Conservation (phyloP, 2,113 vertebrate genomes). For the Heteronetta atricapilla region DNA sequence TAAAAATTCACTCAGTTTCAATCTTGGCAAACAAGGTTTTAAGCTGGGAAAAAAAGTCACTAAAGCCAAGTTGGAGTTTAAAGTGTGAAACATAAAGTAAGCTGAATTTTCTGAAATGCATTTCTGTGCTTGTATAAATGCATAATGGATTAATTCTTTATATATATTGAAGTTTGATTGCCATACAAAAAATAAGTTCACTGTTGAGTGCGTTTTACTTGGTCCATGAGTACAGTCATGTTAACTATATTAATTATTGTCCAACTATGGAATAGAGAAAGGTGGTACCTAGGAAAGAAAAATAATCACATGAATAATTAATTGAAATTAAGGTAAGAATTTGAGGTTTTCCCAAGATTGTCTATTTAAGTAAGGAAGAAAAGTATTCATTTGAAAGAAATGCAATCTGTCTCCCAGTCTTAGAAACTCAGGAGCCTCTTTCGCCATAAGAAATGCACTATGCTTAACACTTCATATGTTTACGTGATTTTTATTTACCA, state of each 20-base stretch:
- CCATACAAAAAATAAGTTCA: neutral
- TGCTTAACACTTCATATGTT: neutral
- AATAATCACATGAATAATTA: slow-evolving; percentile 29
- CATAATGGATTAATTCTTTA: slow-evolving; percentile 33
- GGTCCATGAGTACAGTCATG: neutral
- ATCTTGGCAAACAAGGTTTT: slow-evolving; percentile 43
- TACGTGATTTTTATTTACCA: neutral
- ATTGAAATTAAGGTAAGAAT: slow-evolving; percentile 16
- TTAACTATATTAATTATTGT: neutral
- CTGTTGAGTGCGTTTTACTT: neutral
- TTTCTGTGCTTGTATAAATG: slow-evolving; percentile 22
- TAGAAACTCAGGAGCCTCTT: neutral
- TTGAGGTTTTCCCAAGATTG: neutral
- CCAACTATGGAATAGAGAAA: neutral
- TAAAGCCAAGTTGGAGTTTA: slow-evolving; percentile 40
- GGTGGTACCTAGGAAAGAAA: slow-evolving; percentile 19
- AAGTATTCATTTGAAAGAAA: neutral
- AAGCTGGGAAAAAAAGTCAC: neutral
- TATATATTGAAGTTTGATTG: slow-evolving; percentile 10
- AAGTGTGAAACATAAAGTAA: slow-evolving; percentile 38
- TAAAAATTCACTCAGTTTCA: slow-evolving; percentile 57
- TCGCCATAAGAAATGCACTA: neutral
- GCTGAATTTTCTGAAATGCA: slow-evolving; percentile 10
- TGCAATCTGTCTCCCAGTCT: neutral
- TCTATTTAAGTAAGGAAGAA: neutral